Evolutionary conservation across 2,113 vertebrate genomes (phyloP).

Genomic region (Trematocara stigmaticum): DNA sequence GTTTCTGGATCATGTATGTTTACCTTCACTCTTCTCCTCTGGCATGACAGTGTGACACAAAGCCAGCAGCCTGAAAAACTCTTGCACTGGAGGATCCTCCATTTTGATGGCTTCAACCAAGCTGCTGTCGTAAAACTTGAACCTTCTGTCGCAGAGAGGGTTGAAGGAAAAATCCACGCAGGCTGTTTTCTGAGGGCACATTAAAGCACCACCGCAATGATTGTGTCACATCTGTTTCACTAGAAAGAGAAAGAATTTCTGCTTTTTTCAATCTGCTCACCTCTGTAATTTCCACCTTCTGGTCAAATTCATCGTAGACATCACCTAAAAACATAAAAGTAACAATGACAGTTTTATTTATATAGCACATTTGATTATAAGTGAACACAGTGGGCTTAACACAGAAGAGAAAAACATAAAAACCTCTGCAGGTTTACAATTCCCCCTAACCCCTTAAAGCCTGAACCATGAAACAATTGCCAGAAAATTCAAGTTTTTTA

Average conservation of each 20-base stretch:
- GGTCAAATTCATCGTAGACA: conserved; percentile 66
- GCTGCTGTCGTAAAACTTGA: conserved; percentile 81
- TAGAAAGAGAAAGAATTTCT: background rate
- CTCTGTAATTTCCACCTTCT: conserved; percentile 75
- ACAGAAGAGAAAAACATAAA: background rate
- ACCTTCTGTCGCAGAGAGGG: conserved; percentile 75
- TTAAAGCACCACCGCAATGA: background rate
- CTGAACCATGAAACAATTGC: background rate
- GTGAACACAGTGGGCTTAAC: background rate
- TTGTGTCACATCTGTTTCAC: background rate
- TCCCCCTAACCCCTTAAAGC: background rate
- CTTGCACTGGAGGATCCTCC: conserved; percentile 76
- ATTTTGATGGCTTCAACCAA: conserved; percentile 80
- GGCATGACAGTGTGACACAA: conserved; percentile 91
- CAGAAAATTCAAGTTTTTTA: background rate
- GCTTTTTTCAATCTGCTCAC: conserved; percentile 22
- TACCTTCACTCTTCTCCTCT: conserved; percentile 84
- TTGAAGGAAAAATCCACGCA: conserved; percentile 84
- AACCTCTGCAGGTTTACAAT: background rate
- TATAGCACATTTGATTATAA: background rate
- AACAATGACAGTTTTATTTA: background rate
- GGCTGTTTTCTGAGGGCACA: conserved; percentile 56
- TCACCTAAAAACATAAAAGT: conserved; percentile 62
- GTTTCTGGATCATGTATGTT: background rate
- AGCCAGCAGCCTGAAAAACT: conserved; percentile 88